Conservation (phyloP, 2,888 invertebrate species). For the Camptogramma bilineatum region DNA sequence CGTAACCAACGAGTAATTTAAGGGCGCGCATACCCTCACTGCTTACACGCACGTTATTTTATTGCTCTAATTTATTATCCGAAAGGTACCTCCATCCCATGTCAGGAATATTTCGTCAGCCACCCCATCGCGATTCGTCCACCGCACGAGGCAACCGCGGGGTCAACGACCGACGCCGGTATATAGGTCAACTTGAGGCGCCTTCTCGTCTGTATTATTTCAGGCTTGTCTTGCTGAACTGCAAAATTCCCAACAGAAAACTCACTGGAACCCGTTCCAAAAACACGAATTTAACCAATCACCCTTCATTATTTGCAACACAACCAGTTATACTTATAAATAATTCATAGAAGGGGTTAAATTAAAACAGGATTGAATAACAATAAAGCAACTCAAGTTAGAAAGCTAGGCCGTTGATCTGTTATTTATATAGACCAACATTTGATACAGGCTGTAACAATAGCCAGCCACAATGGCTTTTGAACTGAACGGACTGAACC, state of each 20-base stretch:
- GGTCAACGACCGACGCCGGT: conserved; percentile 77
- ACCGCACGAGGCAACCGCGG: conserved; percentile 64
- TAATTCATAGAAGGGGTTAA: conserved; percentile 67
- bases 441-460: conserved; percentile 54
- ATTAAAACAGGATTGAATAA: conserved; percentile 55
- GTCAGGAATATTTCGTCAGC: conserved; percentile 54
- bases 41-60: conserved; percentile 30
- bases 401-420: conserved; percentile 58
- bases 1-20: conserved; percentile 5
- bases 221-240: conserved; percentile 58
- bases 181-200: conserved; percentile 83
- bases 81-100: conserved; percentile 40
- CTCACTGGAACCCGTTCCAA: conserved; percentile 56
- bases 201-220: conserved; percentile 78
- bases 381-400: conserved; percentile 52
- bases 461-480: conserved; percentile 51
- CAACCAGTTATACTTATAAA: conserved; percentile 65
- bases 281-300: conserved; percentile 54
- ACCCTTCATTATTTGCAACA: conserved; percentile 30
- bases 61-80: conserved; percentile 39
- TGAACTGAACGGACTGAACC: conserved; percentile 47
- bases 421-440: conserved; percentile 53
- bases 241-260: conserved; percentile 63
- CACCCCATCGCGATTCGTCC: conserved; percentile 57
- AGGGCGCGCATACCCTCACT: not conserved